Base-by-base conservation (phyloP, 2,888 invertebrate species). In the Sinodicranocentrus sp. region DNA sequence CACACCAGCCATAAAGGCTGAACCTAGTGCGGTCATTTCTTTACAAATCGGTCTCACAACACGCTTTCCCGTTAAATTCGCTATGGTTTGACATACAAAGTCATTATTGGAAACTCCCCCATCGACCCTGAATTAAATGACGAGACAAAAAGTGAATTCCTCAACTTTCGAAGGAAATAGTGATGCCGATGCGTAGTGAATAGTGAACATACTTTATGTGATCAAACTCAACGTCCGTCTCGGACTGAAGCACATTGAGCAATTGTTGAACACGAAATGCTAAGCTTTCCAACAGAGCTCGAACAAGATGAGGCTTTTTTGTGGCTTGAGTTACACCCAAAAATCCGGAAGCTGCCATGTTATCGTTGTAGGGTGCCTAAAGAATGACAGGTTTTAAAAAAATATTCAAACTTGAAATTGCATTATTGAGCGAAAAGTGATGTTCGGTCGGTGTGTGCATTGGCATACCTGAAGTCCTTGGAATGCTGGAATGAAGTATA, bases 51-150 rank as follows among this genome's bases (percentile, higher is more conserved):
- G 93, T 43, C 98, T 92, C 90, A 97, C 95, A 2, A 98, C 95
- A 0, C 91, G 90, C 72, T 95, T 91, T 0, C 94, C 94, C 0
- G 95, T 95, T 73, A 97, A 92, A 90, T 98, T 96, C 0, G 98
- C 94, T 87, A 98, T 92, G 80, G 96, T 91, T 90, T 98, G 98
- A 88, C 96, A 94, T 57, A 98, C 92, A 90, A 98, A 98, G 91
- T 97, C 94, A 90, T 98, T 98, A 86, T 94, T 94, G 0, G 97
- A 95, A n/a, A 98, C 97, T n/a, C 98, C 98, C 1, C 98, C 98
- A 91, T 98, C 97, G 84, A 97, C 93, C 89, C 98, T 98, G 91
- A 6, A 48, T n/a, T n/a, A n/a, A n/a, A n/a, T n/a, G n/a, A n/a
- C n/a, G n/a, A n/a, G n/a, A n/a, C n/a, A 48, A 3, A 10, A 48